Evolutionary conservation across 2,888 invertebrate species (phyloP), one percentile per base, ranked within the genome.

Genomic region (Parasteatoda lunata): DNA sequence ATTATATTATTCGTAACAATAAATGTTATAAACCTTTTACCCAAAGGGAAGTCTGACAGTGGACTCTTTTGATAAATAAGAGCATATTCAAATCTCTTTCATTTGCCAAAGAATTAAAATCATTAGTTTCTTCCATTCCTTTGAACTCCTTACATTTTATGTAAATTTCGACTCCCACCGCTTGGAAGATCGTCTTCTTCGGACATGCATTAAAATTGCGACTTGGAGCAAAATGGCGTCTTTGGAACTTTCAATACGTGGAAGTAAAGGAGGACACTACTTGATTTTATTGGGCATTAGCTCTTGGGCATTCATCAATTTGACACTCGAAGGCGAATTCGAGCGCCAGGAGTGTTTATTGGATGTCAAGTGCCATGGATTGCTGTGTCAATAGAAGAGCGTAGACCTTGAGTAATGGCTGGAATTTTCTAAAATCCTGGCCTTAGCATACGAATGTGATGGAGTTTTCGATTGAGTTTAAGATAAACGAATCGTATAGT

Each of bases 281-380:
- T 70, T 69, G 78, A 78, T 78, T 78, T 78, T 78, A 72, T 79
- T 79, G 71, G 79, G 72, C 79, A 79, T 79, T 72, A 79, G 71
- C 48, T 64, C 59, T 54, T 79, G 49, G 59, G 48, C 71, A 79
- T 79, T 79, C 79, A 79, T 79, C 79, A 79, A 79, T 79, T 79
- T 79, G 79, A 79, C 79, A 79, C 79, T 51, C 51, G 70, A 51
- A 64, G 78, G 51, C 54, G 69, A 70, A 69, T 52, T 48, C 15
- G 72, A 71, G 71, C 71, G 79, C 71, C 64, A 65, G 70, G 71
- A 52, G 64, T 72, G 71, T 79, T 79, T 79, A 79, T 79, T 79
- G 79, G 79, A 79, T 79, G 79, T 79, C 79, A 79, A 72, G 72
- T 79, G 59, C 72, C 79, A 71, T 70, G 79, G 79, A 79, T 79